Base-by-base conservation (phyloP, 2,888 invertebrate species). In the Tricholauxania praeusta region DNA sequence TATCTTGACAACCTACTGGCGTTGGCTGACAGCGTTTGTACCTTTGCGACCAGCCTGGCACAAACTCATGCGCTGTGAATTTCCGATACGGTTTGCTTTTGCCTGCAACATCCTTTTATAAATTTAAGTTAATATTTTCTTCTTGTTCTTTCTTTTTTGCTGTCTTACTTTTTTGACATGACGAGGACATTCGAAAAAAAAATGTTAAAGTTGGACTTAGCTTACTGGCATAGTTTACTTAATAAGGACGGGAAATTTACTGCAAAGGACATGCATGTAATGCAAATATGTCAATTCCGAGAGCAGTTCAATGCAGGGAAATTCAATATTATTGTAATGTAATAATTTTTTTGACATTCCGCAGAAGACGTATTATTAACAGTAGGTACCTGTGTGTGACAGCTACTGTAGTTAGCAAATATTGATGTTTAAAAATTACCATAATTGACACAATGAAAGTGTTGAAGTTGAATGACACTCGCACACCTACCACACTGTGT, bases 271-370 rank as follows among this genome's bases (percentile, higher is more conserved):
- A 49, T 17, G n/a, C 67, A 39, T 39, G 39, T 39, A 55, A 80
- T 80, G 80, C 78, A 80, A 79, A 82, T 80, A 76, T 76, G 69
- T 52, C 71, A 66, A 71, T 60, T 60, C 72, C 72, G 51, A 73
- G 74, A 60, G 64, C 66, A 74, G 75, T 76, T 75, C 73, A 80
- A 76, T 78, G 79, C 79, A 82, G 80, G 75, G 78, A 78, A 78
- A 79, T 80, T 78, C 81, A 83, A 83, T 79, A 79, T 79, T 80
- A 77, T 77, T 80, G 5, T 2, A 39, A 39, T 39, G 6, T 39
- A 8, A 39, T 10, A 1, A 10, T 39, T 39, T 39, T 39, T 8
- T 39, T 39, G 3, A 8, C 32, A 39, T 28, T 28, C 28, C 0
- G 10, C 7, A 10, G 39, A 10, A 39, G 7, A 39, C 39, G 8